phyloP scores from a whole-genome alignment of 2,113 vertebrate genomes.

The Heterotilapia buettikoferi region DNA sequence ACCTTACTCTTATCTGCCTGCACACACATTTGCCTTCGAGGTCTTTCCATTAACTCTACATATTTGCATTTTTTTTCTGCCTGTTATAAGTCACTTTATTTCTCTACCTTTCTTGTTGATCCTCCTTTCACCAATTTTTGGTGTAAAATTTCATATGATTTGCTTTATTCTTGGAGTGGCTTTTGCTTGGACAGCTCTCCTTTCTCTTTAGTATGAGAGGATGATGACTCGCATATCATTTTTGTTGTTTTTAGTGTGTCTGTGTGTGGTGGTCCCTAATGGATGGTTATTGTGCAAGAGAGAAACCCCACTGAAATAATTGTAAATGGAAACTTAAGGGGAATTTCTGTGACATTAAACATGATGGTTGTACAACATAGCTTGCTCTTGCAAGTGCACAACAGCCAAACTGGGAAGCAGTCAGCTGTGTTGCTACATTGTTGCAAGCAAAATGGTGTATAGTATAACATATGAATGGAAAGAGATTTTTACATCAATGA shows the following conservation, averaged over 20 bases:
- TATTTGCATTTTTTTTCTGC: background rate
- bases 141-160: background rate
- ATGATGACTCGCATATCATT: background rate
- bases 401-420: background rate
- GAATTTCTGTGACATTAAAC: background rate
- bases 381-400: background rate
- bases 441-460: background rate
- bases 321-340: accelerated
- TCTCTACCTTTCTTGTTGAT: background rate
- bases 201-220: background rate
- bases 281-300: background rate
- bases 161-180: background rate
- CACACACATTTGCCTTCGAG: background rate
- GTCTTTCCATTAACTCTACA: background rate
- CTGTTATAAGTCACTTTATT: background rate
- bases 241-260: background rate
- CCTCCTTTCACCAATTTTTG: background rate
- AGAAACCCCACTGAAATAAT: background rate
- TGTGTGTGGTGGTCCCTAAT: accelerated
- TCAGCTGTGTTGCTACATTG: background rate
- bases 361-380: background rate
- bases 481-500: background rate
- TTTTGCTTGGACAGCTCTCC: background rate
- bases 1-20: background rate
- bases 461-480: background rate